phyloP scores from a whole-genome alignment of 30 jellyfish, hydroid and myxozoan species.

The Cassiopea andromeda region DNA sequence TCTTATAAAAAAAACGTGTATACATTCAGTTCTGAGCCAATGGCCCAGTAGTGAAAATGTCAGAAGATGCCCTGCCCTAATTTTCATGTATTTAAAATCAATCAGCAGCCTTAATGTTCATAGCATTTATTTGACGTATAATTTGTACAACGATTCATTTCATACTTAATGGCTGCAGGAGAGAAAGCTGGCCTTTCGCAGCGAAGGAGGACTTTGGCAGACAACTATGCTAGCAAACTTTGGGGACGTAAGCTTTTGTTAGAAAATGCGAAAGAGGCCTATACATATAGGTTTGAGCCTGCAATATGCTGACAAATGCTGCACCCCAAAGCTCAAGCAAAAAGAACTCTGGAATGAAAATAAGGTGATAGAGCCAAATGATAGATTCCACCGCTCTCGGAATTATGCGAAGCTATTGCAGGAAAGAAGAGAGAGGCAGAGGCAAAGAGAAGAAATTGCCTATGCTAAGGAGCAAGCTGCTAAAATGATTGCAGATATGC shows the following conservation, averaged over 20 bases:
- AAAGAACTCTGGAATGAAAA: conserved; percentile 2
- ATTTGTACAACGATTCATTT: neutral
- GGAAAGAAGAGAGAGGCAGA: conserved; percentile 6
- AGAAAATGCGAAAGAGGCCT: conserved; percentile 7
- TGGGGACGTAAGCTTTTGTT: conserved; percentile 1
- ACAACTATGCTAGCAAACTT: conserved; percentile 9
- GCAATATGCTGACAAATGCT: conserved; percentile 3
- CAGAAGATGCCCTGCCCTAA: no score
- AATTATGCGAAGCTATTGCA: conserved; percentile 1
- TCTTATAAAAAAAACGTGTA: no score
- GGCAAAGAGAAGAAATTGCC: neutral
- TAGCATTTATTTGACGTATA: neutral
- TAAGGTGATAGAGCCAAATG: conserved; percentile 21
- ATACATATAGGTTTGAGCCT: conserved; percentile 4
- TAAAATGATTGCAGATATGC: conserved; percentile 3
- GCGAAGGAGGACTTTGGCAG: neutral
- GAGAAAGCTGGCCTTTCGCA: no score
- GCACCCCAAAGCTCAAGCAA: neutral
- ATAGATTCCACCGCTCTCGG: conserved; percentile 32
- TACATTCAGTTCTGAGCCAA: no score
- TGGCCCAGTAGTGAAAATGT: neutral
- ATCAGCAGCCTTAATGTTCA: neutral
- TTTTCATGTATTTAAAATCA: neutral
- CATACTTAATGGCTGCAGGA: neutral
- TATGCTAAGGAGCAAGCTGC: neutral